Evolutionary conservation across 1,140 invertebrate species (phyloP).

Genomic region (Stenopsyche tienmushanensis): DNA sequence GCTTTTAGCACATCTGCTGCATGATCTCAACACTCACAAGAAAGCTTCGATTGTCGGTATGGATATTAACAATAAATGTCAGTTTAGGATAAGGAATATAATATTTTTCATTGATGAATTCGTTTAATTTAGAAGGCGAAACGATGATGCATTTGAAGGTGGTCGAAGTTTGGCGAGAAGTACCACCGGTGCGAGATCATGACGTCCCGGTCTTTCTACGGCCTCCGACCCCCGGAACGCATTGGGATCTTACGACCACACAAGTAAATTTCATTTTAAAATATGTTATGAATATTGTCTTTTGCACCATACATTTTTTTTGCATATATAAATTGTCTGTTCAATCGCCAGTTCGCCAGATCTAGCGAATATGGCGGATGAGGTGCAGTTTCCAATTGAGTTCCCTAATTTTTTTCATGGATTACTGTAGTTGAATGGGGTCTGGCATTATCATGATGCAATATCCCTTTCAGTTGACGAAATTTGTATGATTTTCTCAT

Average conservation of each 20-base stretch:
- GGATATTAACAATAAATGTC: not conserved
- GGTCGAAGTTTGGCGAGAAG: conserved; percentile 72
- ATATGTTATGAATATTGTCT: too few species aligned
- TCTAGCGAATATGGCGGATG: not conserved
- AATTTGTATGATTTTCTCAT: too few species aligned
- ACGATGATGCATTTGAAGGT: conserved; percentile 82
- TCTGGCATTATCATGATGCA: too few species aligned
- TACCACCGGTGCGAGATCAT: conserved; percentile 81
- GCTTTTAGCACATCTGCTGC: conserved; percentile 74
- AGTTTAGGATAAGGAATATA: not conserved
- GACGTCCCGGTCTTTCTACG: conserved; percentile 84
- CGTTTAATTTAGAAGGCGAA: conserved; percentile 61
- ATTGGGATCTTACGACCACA: conserved; percentile 92
- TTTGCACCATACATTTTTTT: not conserved
- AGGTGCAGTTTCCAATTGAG: too few species aligned
- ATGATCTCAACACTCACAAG: conserved; percentile 78
- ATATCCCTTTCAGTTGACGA: too few species aligned
- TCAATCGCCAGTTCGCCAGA: not conserved
- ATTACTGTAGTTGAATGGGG: too few species aligned
- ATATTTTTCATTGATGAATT: not conserved
- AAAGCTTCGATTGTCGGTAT: conserved; percentile 73
- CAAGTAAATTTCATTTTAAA: conserved; percentile 55
- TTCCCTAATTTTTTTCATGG: too few species aligned
- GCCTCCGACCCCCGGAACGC: conserved; percentile 44
- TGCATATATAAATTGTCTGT: not conserved